phyloP scores from a whole-genome alignment of 2,888 invertebrate species.

The Drosophila emarginata region DNA sequence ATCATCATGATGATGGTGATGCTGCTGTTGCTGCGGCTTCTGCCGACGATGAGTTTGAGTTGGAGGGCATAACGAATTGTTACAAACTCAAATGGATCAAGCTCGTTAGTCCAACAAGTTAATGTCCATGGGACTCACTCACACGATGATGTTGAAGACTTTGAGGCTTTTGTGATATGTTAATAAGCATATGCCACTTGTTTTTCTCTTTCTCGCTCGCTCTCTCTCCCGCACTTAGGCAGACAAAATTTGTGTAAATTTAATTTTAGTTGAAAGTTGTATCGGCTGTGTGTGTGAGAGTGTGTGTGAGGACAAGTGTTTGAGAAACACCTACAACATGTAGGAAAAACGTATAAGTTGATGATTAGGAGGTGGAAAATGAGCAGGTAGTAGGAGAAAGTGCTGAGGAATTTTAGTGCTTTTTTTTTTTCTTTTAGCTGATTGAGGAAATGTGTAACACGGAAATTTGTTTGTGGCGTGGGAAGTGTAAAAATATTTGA shows the following conservation, averaged over 20 bases:
- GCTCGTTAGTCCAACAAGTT: constrained; percentile 76
- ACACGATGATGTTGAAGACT: constrained; percentile 15
- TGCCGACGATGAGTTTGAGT: constrained; percentile 24
- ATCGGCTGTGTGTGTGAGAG: constrained; percentile 23
- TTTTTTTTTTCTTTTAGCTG: neutral
- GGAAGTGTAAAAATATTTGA: constrained; percentile 45
- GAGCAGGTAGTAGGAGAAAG: constrained; percentile 50
- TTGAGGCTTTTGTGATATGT: constrained; percentile 65
- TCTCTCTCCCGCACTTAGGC: constrained; percentile 27
- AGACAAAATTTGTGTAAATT: constrained; percentile 56
- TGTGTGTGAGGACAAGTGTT: constrained; percentile 61
- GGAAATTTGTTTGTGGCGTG: constrained; percentile 51
- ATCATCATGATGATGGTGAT: constrained; percentile 21
- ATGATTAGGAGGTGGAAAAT: neutral
- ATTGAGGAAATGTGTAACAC: constrained; percentile 49
- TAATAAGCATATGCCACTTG: constrained; percentile 76
- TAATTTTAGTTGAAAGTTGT: constrained; percentile 22
- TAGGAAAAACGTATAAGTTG: constrained; percentile 5
- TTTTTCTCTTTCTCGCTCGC: constrained; percentile 15
- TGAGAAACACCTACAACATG: constrained; percentile 68
- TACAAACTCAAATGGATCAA: constrained; percentile 76
- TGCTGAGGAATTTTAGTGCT: constrained; percentile 47
- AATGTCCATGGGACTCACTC: constrained; percentile 57
- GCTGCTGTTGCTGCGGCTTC: constrained; percentile 33
- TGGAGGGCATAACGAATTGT: constrained; percentile 76